Conservation (phyloP, 2,797 vertebrate species). For the Muraenolepis orangiensis region DNA sequence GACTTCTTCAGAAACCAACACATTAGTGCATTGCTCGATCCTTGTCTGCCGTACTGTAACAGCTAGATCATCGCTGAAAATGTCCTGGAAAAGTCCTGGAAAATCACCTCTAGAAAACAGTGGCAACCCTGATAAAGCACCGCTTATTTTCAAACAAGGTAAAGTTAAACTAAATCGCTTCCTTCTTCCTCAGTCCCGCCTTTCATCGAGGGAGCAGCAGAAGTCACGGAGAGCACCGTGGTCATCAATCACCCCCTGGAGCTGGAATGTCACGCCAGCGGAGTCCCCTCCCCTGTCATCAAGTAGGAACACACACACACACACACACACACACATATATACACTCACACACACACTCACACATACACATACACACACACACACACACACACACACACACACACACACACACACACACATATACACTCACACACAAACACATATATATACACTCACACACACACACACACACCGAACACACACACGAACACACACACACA, state of each 20-base stretch:
- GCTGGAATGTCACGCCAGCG: conserved; percentile 83
- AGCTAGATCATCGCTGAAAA: too few relatives aligned
- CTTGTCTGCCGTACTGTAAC: too few relatives aligned
- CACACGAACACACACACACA: not conserved
- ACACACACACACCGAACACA: not conserved
- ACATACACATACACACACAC: not conserved
- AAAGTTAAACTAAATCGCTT: not conserved
- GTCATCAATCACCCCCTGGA: conserved; percentile 83
- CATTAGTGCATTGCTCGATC: too few relatives aligned
- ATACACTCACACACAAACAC: not conserved
- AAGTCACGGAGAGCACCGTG: conserved; percentile 78
- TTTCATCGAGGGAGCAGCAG: conserved; percentile 77
- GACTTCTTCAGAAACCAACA: too few relatives aligned
- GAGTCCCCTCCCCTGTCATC: conserved; percentile 82
- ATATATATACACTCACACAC: not conserved
- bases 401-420: not conserved
- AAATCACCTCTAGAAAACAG: too few relatives aligned
- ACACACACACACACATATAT: not conserved
- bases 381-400: conserved; percentile 1
- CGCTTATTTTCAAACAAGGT: not conserved
- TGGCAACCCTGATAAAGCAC: not conserved
- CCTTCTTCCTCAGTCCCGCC: conserved; percentile 80
- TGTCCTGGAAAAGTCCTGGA: too few relatives aligned
- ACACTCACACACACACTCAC: not conserved
- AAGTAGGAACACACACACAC: conserved; percentile 72